Evolutionary conservation across 2,797 vertebrate genomes (phyloP).

Genomic region (Masticophis lateralis): DNA sequence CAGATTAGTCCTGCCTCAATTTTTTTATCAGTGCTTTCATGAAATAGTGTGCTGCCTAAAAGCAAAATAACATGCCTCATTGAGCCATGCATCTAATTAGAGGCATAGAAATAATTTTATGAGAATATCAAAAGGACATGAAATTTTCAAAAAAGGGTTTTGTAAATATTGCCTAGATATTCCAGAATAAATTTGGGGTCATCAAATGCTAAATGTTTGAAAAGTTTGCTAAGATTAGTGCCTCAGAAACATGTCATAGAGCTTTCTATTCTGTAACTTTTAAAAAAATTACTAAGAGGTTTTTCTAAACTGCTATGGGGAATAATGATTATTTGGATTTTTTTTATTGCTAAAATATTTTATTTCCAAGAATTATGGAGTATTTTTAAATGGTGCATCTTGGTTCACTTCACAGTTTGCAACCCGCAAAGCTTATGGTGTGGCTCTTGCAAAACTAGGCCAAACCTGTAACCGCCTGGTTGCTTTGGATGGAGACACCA

Average conservation of each 20-base stretch:
- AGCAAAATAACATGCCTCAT: background rate
- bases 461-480: conserved; percentile 86
- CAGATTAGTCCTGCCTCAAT: background rate
- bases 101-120: background rate
- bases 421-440: conserved; percentile 90
- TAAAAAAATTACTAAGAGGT: background rate
- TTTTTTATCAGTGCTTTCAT: background rate
- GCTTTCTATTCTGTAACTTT: background rate
- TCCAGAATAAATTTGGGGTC: background rate
- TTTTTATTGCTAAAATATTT: background rate
- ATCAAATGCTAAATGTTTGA: background rate
- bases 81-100: background rate
- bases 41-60: background rate
- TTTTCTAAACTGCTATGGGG: background rate
- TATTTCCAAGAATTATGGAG: background rate
- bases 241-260: background rate
- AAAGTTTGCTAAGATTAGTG: background rate
- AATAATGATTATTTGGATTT: background rate
- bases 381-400: background rate
- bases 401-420: conserved; percentile 76
- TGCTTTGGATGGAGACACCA: conserved; percentile 91
- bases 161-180: background rate
- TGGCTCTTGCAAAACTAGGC: conserved; percentile 88
- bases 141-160: background rate
- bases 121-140: background rate